A percentile compares a stretch with the other conserved stretches of the same genome.
phyloP scores from a whole-genome alignment of 1,140 invertebrate species.

The Cydia strobilella region DNA sequence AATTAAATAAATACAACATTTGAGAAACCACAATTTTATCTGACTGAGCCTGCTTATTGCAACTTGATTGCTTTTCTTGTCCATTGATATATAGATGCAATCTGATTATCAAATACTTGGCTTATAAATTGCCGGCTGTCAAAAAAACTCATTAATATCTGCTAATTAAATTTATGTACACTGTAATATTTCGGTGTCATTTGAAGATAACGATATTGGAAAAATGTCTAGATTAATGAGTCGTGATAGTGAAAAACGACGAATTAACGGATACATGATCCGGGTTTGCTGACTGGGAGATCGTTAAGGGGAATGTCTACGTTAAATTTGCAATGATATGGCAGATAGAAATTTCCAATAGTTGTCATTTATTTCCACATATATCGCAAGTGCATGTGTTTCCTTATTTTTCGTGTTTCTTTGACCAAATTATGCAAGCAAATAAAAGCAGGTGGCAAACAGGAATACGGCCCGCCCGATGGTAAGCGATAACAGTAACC shows the following conservation, averaged over 20 bases:
- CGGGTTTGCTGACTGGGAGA: not conserved
- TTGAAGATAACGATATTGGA: constrained; percentile 25
- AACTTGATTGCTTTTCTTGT: not conserved
- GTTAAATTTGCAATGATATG: no score
- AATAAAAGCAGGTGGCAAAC: no score
- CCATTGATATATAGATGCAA: not conserved
- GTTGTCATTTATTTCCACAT: no score
- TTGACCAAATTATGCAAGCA: not conserved
- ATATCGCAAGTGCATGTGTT: no score
- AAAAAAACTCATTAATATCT: not conserved
- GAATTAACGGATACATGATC: not conserved
- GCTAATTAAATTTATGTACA: constrained; percentile 1
- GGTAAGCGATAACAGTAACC: no score
- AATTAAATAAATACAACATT: no score
- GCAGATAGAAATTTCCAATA: no score
- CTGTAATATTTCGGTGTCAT: constrained; percentile 18
- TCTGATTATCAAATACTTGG: constrained; percentile 3
- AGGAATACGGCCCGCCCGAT: no score
- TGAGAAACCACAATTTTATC: not conserved
- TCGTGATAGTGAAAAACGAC: not conserved
- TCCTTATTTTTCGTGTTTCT: no score
- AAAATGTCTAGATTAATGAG: constrained; percentile 25
- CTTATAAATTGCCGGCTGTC: not conserved
- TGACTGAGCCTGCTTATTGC: not conserved
- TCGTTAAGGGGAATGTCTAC: not conserved